Percentiles rank a stretch among this genome's conserved stretches.
phyloP scores from a whole-genome alignment of 2,888 invertebrate genomes.

The Epistrophe grossulariae region DNA sequence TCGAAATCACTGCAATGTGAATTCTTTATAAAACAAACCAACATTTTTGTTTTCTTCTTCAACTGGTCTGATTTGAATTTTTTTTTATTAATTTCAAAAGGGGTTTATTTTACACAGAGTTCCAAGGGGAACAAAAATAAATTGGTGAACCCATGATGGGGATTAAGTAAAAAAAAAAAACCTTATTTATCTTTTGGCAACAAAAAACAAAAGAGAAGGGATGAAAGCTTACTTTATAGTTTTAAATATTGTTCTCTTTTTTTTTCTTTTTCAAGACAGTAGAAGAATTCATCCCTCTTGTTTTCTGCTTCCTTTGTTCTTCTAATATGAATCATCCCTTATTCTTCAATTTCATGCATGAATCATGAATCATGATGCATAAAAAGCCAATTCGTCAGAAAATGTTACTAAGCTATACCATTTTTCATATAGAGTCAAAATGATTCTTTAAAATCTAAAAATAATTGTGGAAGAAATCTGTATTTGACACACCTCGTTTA shows the following conservation, averaged over 20 bases:
- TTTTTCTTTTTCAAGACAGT: too few relatives aligned
- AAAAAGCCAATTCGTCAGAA: neutral
- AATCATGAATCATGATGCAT: neutral
- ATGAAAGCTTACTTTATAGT: neutral
- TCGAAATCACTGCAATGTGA: neutral
- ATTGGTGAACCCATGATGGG: neutral
- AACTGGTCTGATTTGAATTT: neutral
- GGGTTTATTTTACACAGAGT: neutral
- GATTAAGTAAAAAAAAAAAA: neutral
- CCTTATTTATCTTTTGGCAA: too few relatives aligned
- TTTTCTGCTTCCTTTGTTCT: neutral
- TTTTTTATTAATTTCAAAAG: neutral
- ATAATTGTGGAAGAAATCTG: neutral
- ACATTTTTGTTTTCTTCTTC: too few relatives aligned
- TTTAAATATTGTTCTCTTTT: neutral
- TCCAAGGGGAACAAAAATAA: neutral
- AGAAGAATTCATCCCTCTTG: neutral
- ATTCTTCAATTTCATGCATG: neutral
- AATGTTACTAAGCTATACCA: neutral
- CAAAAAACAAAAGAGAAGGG: neutral
- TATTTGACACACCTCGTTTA: neutral
- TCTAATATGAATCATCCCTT: neutral
- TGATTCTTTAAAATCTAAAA: neutral
- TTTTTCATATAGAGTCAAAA: neutral
- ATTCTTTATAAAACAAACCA: neutral